Base-by-base conservation (phyloP, 1,140 invertebrate species). In the Cephus cinctus region DNA sequence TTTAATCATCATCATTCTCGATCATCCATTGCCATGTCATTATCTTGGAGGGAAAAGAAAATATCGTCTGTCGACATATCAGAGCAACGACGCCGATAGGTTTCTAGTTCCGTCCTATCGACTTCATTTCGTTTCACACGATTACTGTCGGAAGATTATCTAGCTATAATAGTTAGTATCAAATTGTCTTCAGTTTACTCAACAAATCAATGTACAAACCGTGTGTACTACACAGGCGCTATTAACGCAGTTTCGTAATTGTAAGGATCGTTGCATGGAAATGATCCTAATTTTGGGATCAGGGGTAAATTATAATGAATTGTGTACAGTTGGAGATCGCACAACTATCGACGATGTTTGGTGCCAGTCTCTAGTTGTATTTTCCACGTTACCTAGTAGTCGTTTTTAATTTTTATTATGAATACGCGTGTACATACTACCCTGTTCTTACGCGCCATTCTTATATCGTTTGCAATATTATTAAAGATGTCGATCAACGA, bases 31-130 rank as follows among this genome's bases (percentile, higher is more conserved):
- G 5, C 36, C 25, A 23, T 38, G 22, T 39, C 34, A 41, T 22
- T 3, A 19, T 12, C 35, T 22, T 18, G 36, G 25, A 46, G 22
- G 25, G 18, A 23, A 56, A 21, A 16, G 18, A 42, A 53, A 56
- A 35, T 50, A 59, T 61, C 62, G 53, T 58, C 54, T 34, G 43
- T 59, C 52, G 25, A 61, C 57, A 65, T 65, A 61, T 65, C 59
- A 61, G 31, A 20, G 23, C 22, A 46, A 25, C 34, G 44, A 40
- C 32, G 40, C 42, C 49, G 47, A 45, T 42, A 41, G 20, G 12
- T 11, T 20, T 41, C 39, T 41, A 41, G 39, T 23, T 18, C 21
- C 20, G 11, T 23, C 21, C 12, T 20, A 23, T 41, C 14, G 11
- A 36, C 8, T 14, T 8, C 15, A 36, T 41, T 25, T 11, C 11